Evolutionary conservation across 2,797 vertebrate species (phyloP), one percentile per base, ranked within the genome.

Genomic region (Helicolenus hilgendorfi): DNA sequence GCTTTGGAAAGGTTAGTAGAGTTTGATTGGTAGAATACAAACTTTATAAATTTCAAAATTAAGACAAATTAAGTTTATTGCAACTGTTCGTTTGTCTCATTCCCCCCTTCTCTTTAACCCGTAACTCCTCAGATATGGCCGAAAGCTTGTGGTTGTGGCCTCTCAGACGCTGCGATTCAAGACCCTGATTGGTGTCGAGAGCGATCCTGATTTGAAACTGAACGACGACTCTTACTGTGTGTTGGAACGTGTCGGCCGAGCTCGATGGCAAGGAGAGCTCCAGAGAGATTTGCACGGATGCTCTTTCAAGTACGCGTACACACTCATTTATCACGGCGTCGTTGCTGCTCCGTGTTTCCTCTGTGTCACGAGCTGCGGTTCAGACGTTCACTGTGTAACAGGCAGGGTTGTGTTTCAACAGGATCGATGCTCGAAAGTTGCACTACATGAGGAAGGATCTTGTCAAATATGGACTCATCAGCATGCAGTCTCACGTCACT

Each of bases 261-360:
- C 98, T 0, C 97, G 99, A 36, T 99, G 99, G 99, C 98, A 99
- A 83, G 99, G 99, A 3, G 99, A 99, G 92, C 96, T 99, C 3
- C 99, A 99, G 86, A 97, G 98, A 60, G 98, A 99, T 88, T 97
- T 99, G 58, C 98, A 99, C 81, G 97, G 88, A 35, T 94, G 83
- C 1, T 93, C 96, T 31, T 99, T 99, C 96, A 99, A 98, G 99
- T 99, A 93, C 18, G 14, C 15, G 7, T 1, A 2, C 26, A 13
- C 26, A 7, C 14, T 27, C 58, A 24, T 53, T 56, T 13, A 3
- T 3, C 56, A 24, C 27, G 0, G 20, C 20, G 27, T n/a, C 1
- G 1, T 5, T 10, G 2, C 14, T 72, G 56, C 14, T 58, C 18
- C 10, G 2, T 8, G 49, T 13, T 76, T 7, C 33, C 64, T 13